phyloP scores from a whole-genome alignment of 2,797 vertebrate genomes.

The Phaenicophaeus curvirostris region DNA sequence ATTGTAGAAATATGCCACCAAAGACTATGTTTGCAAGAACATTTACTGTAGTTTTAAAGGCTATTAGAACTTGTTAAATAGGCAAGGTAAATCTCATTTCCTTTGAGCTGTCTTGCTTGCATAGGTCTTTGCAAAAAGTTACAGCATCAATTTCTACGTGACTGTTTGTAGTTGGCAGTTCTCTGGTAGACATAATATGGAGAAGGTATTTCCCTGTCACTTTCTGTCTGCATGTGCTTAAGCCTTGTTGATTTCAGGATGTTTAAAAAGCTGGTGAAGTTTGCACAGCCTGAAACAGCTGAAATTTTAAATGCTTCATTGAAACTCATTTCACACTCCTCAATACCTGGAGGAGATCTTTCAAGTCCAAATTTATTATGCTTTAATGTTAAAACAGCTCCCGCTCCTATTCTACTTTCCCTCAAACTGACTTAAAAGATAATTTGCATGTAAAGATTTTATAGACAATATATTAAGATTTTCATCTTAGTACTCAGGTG shows the following conservation, averaged over 20 bases:
- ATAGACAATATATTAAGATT: background rate
- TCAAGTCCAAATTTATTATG: constrained; percentile 10
- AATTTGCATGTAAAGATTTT: background rate
- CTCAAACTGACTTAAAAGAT: background rate
- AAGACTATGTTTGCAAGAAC: background rate
- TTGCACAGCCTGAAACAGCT: background rate
- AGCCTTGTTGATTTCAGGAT: background rate
- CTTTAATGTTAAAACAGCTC: background rate
- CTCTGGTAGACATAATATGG: background rate
- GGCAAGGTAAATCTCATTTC: background rate
- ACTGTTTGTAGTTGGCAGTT: background rate
- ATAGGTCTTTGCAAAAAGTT: background rate
- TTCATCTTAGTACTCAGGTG: background rate
- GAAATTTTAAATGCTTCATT: background rate
- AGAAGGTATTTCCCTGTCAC: background rate
- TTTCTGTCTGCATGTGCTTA: background rate
- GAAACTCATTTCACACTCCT: background rate
- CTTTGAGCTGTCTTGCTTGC: background rate
- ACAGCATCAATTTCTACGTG: background rate
- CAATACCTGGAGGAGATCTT: background rate
- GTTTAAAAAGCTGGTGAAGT: constrained; percentile 6
- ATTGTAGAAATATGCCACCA: background rate
- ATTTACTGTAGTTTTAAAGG: background rate
- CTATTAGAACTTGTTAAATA: background rate
- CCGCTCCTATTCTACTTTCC: background rate